Evolutionary conservation across 2,797 vertebrate genomes (phyloP), one percentile per base, ranked within the genome.

Genomic region (Rhinatrema bivittatum): DNA sequence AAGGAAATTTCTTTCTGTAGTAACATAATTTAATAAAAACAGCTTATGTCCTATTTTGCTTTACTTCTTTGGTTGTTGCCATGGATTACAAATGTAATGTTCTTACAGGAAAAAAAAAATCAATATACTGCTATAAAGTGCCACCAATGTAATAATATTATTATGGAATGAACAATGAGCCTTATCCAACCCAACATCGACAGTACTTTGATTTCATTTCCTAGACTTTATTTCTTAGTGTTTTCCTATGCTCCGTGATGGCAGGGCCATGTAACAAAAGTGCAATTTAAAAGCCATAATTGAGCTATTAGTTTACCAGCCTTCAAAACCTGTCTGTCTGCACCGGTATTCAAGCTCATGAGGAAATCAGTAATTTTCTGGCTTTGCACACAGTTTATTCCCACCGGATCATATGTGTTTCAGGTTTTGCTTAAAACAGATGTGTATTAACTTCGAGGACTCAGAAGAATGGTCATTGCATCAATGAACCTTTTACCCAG

Each of bases 71-170:
- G n/a, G 10, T 10, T 25, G 20, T 31, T 36, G 15, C 8, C 18
- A 5, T n/a, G 16, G 16, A 35, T 4, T 20, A 2, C 20, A 25
- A 25, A 17, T 6, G 2, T 25, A 35, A 32, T 16, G 26, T 32
- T 28, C 42, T 32, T 32, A 27, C 21, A 50, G 25, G 9, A n/a
- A n/a, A n/a, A 22, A 25, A 46, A 39, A 26, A 9, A 38, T 26
- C 29, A 11, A 16, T 10, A 15, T 19, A 20, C 30, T 23, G 16
- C 36, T 39, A 46, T 51, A 32, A 29, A 31, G 29, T 34, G 39
- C 20, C 40, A 41, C 20, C 51, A 38, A 37, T 21, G 20, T 15
- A 21, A 4, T 9, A 18, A 25, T 5, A 12, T 25, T 5, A 12
- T 25, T 23, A 27, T 10, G 34, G 26, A 19, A 25, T 24, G 16